Base-by-base conservation (phyloP, 2,888 invertebrate genomes). In the Acleris sparsana region DNA sequence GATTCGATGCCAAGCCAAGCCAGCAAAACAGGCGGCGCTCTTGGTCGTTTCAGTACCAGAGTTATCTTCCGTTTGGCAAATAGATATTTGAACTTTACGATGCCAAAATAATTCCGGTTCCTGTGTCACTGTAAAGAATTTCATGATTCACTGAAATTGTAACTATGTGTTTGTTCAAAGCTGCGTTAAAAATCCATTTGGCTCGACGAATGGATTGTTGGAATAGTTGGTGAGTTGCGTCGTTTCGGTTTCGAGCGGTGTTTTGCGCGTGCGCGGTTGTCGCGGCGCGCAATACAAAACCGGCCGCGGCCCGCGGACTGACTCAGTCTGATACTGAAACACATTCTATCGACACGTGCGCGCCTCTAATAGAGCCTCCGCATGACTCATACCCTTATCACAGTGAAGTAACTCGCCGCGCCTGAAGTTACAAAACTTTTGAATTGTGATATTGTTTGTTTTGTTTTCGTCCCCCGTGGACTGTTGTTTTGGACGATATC, bases 381-480 rank as follows among this genome's bases (percentile, higher is more conserved):
- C 68, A 87, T 92, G 92, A 92, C 73, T 92, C 92, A 92, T 87
- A 80, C 75, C 84, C 82, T 91, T 89, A 90, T 92, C 89, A 88
- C 76, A 77, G 85, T 86, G 84, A 84, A 80, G 85, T 84, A 78
- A 78, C 74, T 77, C 82, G 79, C 76, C 74, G 75, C 78, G 74
- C 70, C 77, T 82, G 72, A 75, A 77, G 77, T 84, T 85, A 77
- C 80, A 74, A 76, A 81, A 83, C 77, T 81, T 76, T 83, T 83
- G 70, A 53, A 72, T 73, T 75, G 80, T 79, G 82, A 75, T 77
- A 75, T 20, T 78, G n/a, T 76, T 76, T 74, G 68, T 16, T 67
- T 72, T 73, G 58, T 59, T 65, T 69, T 73, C 72, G 69, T 77
- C 77, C 77, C 77, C 70, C 70, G 85, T 83, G 87, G 78, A 79